Evolutionary conservation across 2,797 vertebrate genomes (phyloP), one percentile per base, ranked within the genome.

Genomic region (Benthosema pterotum): DNA sequence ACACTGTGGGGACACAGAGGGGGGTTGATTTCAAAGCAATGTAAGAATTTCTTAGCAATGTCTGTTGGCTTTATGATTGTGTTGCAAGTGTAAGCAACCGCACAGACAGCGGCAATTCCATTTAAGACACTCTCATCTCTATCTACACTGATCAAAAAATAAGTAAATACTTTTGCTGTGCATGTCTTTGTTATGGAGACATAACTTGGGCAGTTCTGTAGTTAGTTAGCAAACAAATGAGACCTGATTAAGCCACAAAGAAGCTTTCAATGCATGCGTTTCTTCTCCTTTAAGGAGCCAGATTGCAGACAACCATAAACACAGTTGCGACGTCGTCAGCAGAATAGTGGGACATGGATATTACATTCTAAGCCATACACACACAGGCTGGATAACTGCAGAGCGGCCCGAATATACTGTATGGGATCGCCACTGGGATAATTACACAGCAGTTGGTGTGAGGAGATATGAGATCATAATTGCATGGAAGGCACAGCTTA

Each of bases 391-490:
- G 53, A 57, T 55, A 65, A 68, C 14, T 0, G 12, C 38, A 54
- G 51, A 3, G 2, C 61, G 58, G 15, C 47, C 58, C 74, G 53
- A 63, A 61, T 32, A 14, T 57, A 52, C n/a, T 46, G 7, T 38
- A 38, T 38, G 45, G 45, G 45, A 15, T 52, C 52, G 75, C 77
- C 72, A 50, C 55, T 73, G 69, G 59, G 72, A 61, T 78, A 72
- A 82, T 79, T 79, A 69, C 58, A 71, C 59, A 64, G 65, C 63
- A 71, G 54, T 28, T 50, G 16, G 52, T 52, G 61, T 64, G 66
- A 80, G 67, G 72, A 59, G 68, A 63, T 46, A 45, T 60, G 43
- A 59, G 72, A 71, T 76, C 51, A 58, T 78, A 42, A 79, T 71
- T 72, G 63, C 46, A 54, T 66, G 67, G 49, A 57, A 49, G 62